Conservation (phyloP, 2,113 vertebrate genomes). For the Trichechus manatus region DNA sequence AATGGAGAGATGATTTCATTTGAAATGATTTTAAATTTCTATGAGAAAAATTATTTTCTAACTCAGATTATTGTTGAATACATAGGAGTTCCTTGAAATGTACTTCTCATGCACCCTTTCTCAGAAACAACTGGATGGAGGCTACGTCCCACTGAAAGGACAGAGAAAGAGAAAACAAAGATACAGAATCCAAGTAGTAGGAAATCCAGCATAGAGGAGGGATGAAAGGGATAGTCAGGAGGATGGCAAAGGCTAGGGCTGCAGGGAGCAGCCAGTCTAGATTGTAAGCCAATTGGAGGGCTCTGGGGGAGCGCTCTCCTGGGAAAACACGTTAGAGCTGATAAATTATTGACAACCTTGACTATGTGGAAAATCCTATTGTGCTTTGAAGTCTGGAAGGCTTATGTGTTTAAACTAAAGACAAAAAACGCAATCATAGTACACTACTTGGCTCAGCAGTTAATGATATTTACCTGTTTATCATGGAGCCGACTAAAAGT, state of each 20-base stretch:
- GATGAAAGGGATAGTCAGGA: fast-evolving
- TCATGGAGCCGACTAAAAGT: neutral
- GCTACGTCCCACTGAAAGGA: neutral
- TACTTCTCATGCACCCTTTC: neutral
- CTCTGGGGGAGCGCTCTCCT: fast-evolving
- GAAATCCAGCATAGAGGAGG: no score
- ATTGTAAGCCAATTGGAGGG: fast-evolving
- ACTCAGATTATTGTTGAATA: neutral
- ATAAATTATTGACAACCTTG: neutral
- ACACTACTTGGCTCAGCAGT: neutral
- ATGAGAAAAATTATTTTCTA: neutral
- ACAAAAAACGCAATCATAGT: neutral
- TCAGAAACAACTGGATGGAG: neutral
- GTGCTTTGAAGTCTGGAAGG: neutral
- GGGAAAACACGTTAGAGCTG: neutral
- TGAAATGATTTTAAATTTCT: neutral
- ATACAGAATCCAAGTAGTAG: neutral
- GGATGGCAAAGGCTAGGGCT: fast-evolving
- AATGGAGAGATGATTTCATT: neutral
- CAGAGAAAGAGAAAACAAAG: neutral
- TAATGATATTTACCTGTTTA: fast-evolving
- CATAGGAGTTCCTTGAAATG: neutral
- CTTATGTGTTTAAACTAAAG: neutral
- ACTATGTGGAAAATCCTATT: neutral
- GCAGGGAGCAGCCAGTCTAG: no score